Base-by-base conservation (phyloP, 53 echinoderm and acorn worm species). In the Crossaster papposus region DNA sequence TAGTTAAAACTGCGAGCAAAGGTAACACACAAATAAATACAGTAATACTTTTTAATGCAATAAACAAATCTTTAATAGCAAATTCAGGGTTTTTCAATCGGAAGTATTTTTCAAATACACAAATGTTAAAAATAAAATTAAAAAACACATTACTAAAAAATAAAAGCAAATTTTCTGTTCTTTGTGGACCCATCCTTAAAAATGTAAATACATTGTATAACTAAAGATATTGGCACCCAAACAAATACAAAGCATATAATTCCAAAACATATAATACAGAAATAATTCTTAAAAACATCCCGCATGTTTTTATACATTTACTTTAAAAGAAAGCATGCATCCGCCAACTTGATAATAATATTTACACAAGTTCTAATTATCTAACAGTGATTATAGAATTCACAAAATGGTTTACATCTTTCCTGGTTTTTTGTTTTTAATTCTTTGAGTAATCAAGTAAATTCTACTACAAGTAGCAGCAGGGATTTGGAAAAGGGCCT, bases 401-500 rank as follows among this genome's bases (percentile, higher is more conserved):
- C 64, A 87, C 54, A 44, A 63, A n/a, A 87, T 62, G 87, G 55
- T 87, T 87, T 87, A 75, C 75, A 87, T 87, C 77, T 87, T 77
- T 0, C 17, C 36, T 72, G 73, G 53, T 22, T 15, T 36, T 81
- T 20, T 35, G 4, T 30, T 30, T 36, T 15, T 14, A 73, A 73
- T 73, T 68, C 15, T 3, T 68, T 23, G 17, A 68, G 10, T 68
- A 28, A n/a, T 68, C 68, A n/a, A 5, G 24, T 68, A 18, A 68
- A 23, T 20, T 68, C 28, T 68, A 68, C n/a, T 26, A 2, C 11
- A 20, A 62, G 62, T 62, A 14, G 17, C 17, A n/a, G n/a, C n/a
- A n/a, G n/a, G n/a, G n/a, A n/a, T n/a, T n/a, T n/a, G n/a, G n/a
- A n/a, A n/a, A n/a, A n/a, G n/a, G n/a, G n/a, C n/a, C n/a, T n/a